Evolutionary conservation across 2,113 vertebrate genomes (phyloP).

Genomic region (Cottus gobio): DNA sequence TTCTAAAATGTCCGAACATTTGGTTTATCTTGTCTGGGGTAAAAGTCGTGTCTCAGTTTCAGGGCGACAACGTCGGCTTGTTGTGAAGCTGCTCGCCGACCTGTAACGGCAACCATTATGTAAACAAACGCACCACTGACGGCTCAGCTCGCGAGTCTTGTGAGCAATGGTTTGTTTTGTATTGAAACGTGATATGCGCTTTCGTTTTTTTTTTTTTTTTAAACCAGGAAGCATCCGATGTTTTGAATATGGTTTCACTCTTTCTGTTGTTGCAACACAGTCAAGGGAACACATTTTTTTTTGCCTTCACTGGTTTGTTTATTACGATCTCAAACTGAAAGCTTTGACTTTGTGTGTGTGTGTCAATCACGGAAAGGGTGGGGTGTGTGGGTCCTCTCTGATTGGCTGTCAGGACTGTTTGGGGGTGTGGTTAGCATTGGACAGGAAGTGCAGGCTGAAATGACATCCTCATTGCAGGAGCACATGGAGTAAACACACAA

Average conservation of each 20-base stretch:
- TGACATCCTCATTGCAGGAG: conserved; percentile 52
- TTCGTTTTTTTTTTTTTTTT: neutral
- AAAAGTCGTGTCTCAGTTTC: neutral
- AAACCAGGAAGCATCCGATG: neutral
- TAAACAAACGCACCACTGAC: conserved; percentile 73
- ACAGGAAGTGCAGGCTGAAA: conserved; percentile 65
- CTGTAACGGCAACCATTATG: conserved; percentile 62
- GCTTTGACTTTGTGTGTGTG: conserved; percentile 14
- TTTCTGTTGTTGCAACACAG: too few relatives aligned
- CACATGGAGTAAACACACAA: conserved; percentile 74
- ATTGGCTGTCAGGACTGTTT: conserved; percentile 70
- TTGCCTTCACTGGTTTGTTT: neutral
- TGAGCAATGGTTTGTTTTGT: conserved; percentile 16
- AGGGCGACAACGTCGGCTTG: neutral
- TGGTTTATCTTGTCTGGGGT: neutral
- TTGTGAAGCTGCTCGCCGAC: conserved; percentile 12
- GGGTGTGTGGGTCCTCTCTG: conserved; percentile 23
- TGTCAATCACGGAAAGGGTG: conserved; percentile 39
- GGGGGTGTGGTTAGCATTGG: conserved; percentile 50
- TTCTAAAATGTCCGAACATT: neutral
- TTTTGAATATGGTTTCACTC: neutral
- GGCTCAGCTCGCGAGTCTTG: conserved; percentile 16
- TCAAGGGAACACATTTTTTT: neutral
- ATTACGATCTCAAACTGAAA: neutral
- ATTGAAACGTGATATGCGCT: neutral